Base-by-base conservation (phyloP, 2,888 invertebrate species). In the Odontocerum albicorne region DNA sequence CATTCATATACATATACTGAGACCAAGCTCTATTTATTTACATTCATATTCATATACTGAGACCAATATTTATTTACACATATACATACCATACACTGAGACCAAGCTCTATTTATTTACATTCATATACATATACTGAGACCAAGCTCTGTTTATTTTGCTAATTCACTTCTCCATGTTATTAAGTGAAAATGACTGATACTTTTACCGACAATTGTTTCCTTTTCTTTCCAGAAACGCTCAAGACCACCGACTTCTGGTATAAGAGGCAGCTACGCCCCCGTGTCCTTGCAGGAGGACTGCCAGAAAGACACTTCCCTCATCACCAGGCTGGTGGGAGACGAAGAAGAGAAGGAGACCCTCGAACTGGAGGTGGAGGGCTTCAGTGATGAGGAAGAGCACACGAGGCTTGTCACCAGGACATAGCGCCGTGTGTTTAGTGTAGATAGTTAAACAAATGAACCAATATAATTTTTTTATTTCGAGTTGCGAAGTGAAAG, bases 371-470 rank as follows among this genome's bases (percentile, higher is more conserved):
- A 60, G 16, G 40, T 38, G 7, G 61, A 57, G 4, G 45, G 13
- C 12, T 40, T 55, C 49, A 58, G 57, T 40, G 60, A 60, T 15
- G 57, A 58, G 6, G 60, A 49, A 19, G 57, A 50, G 42, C 40
- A 46, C 13, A 49, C 57, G 4, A 43, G 43, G 17, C 53, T 57
- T 3, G 58, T 58, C 53, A 50, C 55, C 40, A 58, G 56, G 45
- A 61, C 61, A 61, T 61, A 61, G 61, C 61, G 57, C 55, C 45
- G 33, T 38, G 55, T 55, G 49, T 36, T 31, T 33, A 13, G 49
- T 53, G 52, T 58, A 57, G 60, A 55, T 60, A 60, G 60, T 38
- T 47, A 60, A 49, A 49, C 43, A 52, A 53, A 42, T 50, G 55
- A 46, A 56, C 55, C 55, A 56, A 56, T 45, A n/a, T 36, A 36